These are phyloP conservation scores for Otolemur crassicaudatus DNA, from an alignment of 2,797 vertebrate genomes.

Conservation along the genomic window DNA sequence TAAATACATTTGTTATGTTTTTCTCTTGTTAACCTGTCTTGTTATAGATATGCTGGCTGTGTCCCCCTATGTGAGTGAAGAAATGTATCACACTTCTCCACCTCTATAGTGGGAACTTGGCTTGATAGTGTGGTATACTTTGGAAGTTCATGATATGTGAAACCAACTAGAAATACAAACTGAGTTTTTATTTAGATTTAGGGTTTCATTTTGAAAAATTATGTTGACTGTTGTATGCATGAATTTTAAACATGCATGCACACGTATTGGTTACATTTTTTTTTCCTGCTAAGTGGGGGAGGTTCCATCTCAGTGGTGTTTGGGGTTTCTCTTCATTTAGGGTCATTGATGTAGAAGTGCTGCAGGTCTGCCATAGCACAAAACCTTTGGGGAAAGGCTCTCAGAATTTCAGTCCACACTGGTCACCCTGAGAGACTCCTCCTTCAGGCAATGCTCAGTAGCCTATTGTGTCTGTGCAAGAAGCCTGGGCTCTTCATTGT, in stretches of 20 bases:
- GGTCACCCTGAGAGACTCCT: not conserved
- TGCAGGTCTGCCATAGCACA: not conserved
- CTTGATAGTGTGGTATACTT: not conserved
- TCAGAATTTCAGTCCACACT: not conserved
- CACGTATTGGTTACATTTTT: not conserved
- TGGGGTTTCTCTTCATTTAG: not conserved
- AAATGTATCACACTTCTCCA: not conserved
- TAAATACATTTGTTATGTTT: not conserved
- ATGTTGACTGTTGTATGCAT: not conserved
- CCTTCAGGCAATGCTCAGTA: not conserved
- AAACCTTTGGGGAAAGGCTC: not conserved
- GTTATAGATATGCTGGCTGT: not conserved
- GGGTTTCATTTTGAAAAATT: constrained; percentile 41
- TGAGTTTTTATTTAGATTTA: constrained; percentile 39
- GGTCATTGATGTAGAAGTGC: not conserved
- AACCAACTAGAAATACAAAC: constrained; percentile 19
- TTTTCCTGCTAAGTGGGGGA: not conserved
- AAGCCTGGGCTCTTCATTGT: not conserved
- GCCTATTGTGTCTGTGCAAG: not conserved
- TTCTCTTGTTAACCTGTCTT: not conserved
- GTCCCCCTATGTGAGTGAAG: not conserved
- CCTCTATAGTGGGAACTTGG: not conserved
- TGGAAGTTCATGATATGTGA: constrained; percentile 25
- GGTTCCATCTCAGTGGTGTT: not conserved
- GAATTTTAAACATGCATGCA: not conserved